Percentiles rank a stretch among this genome's conserved stretches.
These are phyloP conservation scores for Agrochola lota DNA, from an alignment of 2,888 invertebrate genomes.

Conservation along the genomic window DNA sequence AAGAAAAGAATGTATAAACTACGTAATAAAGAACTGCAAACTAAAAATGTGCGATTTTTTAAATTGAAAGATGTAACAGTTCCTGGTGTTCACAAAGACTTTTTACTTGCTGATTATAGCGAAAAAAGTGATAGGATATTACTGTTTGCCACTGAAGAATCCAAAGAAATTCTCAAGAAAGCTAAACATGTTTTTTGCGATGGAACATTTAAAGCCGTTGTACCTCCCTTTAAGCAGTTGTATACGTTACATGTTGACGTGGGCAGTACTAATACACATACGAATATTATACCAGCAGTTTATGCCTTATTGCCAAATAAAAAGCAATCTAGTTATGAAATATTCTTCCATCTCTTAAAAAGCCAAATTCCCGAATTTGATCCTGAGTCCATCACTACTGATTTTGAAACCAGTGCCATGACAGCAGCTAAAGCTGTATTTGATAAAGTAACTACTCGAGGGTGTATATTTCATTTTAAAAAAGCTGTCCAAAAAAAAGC, in stretches of 20 bases:
- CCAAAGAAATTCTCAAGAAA: slow-evolving; percentile 42
- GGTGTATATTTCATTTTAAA: slow-evolving; percentile 28
- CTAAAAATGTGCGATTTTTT: slow-evolving; percentile 35
- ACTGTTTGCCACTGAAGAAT: slow-evolving; percentile 43
- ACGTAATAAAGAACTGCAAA: slow-evolving; percentile 42
- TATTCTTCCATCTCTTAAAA: slow-evolving; percentile 40
- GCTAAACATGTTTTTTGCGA: slow-evolving; percentile 33
- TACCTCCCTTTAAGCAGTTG: too few relatives aligned
- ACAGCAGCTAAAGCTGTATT: slow-evolving; percentile 35
- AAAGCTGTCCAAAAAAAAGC: neutral
- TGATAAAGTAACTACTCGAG: slow-evolving; percentile 31
- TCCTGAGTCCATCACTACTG: slow-evolving; percentile 35
- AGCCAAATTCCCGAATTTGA: slow-evolving; percentile 44
- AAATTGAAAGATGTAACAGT: slow-evolving; percentile 33
- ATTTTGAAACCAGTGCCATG: slow-evolving; percentile 41
- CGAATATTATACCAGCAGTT: slow-evolving; percentile 36
- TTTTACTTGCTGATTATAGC: slow-evolving; percentile 39
- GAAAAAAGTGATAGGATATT: slow-evolving; percentile 29
- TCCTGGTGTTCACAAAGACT: slow-evolving; percentile 38
- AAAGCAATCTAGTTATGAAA: slow-evolving; percentile 36
- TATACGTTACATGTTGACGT: slow-evolving; percentile 31
- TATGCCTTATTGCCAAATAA: slow-evolving; percentile 31
- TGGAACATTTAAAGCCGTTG: too few relatives aligned
- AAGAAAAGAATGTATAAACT: slow-evolving; percentile 43
- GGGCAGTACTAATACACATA: slow-evolving; percentile 36